Conservation (phyloP, 2,113 vertebrate genomes). For the Brachypteracias leptosomus region DNA sequence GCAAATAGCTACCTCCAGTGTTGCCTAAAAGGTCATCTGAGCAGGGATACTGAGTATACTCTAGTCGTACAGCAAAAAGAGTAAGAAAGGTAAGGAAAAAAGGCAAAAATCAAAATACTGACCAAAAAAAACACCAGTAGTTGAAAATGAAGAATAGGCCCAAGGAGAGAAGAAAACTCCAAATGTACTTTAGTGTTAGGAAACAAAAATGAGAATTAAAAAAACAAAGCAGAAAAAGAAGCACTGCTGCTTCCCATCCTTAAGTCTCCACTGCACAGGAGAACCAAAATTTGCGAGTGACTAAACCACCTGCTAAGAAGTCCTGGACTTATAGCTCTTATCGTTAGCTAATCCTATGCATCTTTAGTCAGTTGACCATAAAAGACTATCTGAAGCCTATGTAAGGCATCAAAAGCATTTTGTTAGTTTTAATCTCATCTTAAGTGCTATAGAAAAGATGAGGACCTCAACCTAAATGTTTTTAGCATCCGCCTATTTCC, state of each 20-base stretch:
- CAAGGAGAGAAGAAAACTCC: neutral
- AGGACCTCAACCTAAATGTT: neutral
- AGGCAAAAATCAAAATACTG: neutral
- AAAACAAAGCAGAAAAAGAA: neutral
- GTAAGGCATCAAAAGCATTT: neutral
- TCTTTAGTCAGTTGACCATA: neutral
- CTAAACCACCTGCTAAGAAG: neutral
- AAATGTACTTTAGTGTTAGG: neutral
- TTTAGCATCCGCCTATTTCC: neutral
- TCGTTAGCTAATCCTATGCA: fast-evolving
- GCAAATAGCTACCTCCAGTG: neutral
- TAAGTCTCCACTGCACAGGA: neutral
- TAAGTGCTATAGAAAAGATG: neutral
- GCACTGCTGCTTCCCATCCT: neutral
- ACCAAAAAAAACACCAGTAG: neutral
- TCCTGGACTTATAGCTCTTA: neutral
- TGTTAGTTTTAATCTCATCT: neutral
- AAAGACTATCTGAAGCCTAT: neutral
- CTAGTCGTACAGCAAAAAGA: neutral
- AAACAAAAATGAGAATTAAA: neutral
- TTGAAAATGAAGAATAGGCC: neutral
- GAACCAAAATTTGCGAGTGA: neutral
- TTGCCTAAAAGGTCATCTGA: neutral
- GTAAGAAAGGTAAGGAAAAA: neutral
- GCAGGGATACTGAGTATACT: neutral